A percentile compares a stretch with the other conserved stretches of the same genome.
Evolutionary conservation across 92 coral and sea anemone species (phyloP).

Genomic region (Montipora capitata): DNA sequence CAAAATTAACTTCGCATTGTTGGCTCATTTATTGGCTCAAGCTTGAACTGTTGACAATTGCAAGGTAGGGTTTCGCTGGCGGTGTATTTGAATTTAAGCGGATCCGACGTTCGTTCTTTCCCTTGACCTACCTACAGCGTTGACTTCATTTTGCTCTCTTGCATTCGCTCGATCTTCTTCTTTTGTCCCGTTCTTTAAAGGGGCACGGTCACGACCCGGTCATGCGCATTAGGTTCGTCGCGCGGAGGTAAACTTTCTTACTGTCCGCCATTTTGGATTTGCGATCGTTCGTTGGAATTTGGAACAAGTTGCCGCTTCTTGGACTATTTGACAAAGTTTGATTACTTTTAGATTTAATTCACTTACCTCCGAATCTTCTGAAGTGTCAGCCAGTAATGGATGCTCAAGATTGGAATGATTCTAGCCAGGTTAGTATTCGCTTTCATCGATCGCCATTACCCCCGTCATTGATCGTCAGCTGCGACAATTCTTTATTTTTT

Average conservation of each 20-base stretch:
- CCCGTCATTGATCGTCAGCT: not conserved
- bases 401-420: not conserved
- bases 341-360: not conserved
- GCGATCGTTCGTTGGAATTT: not conserved
- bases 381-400: not conserved
- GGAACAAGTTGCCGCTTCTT: not conserved
- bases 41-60: not conserved
- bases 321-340: not conserved
- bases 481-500: not conserved
- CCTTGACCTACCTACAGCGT: not conserved
- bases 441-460: not conserved
- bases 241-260: not conserved
- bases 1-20: not conserved
- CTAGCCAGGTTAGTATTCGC: constrained; percentile 1
- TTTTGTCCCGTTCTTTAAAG: not conserved
- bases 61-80: not conserved
- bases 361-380: not conserved
- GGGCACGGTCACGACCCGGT: not conserved
- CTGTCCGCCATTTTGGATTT: constrained; percentile 5
- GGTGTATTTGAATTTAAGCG: not conserved
- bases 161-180: not conserved
- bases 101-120: not conserved
- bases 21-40: constrained; percentile 8
- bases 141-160: not conserved
- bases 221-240: constrained; percentile 12